Percentiles rank a stretch among this genome's conserved stretches.
Evolutionary conservation across 2,113 vertebrate species (phyloP).

Genomic region (Corynorhinus townsendii): DNA sequence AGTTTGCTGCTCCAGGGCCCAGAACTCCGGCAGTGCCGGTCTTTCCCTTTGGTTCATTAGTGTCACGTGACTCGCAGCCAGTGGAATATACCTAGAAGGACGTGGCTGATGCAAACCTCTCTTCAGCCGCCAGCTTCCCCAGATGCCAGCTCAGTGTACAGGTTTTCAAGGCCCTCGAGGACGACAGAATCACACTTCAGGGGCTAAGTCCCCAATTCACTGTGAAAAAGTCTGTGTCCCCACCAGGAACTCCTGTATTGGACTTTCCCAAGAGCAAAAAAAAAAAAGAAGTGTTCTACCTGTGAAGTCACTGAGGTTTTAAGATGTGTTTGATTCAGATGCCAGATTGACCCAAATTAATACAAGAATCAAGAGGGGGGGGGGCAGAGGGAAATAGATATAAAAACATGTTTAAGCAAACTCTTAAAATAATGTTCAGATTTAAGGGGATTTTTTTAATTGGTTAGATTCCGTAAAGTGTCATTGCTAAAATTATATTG

Average conservation of each 20-base stretch:
- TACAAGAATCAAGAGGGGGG: neutral
- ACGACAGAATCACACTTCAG: neutral
- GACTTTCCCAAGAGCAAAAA: neutral
- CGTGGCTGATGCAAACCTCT: neutral
- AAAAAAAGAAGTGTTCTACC: neutral
- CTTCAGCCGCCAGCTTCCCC: neutral
- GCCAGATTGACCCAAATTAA: neutral
- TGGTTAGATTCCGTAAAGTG: neutral
- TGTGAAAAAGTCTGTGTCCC: neutral
- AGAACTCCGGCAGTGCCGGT: neutral
- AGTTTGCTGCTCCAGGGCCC: neutral
- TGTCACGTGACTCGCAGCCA: neutral
- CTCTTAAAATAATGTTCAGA: neutral
- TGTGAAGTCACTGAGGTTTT: neutral
- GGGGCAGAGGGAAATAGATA: neutral
- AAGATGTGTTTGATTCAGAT: neutral
- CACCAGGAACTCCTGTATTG: neutral
- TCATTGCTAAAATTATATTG: neutral
- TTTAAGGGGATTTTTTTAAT: neutral
- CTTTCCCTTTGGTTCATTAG: neutral
- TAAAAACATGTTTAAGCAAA: neutral
- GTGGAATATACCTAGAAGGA: neutral
- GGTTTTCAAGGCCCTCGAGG: neutral
- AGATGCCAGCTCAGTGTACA: fast-evolving
- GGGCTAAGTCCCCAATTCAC: fast-evolving